Percentiles rank a stretch among this genome's conserved stretches.
Evolutionary conservation across 2,797 vertebrate species (phyloP).

Genomic region (Picus viridis): DNA sequence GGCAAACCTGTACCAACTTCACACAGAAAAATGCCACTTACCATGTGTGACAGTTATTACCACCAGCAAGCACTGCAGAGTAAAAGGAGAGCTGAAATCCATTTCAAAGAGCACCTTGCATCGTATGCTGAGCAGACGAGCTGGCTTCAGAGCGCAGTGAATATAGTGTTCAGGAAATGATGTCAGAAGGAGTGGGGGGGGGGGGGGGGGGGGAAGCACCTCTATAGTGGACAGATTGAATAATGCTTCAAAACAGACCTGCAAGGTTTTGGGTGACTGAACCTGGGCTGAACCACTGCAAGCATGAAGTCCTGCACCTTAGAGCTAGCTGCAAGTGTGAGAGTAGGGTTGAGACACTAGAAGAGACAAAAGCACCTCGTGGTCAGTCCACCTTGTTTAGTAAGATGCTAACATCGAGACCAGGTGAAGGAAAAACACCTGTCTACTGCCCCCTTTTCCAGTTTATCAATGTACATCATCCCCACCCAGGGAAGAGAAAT

Average conservation of each 20-base stretch:
- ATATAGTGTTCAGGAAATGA: slow-evolving; percentile 68
- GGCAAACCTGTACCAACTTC: slow-evolving; percentile 1
- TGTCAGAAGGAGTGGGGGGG: slow-evolving; percentile 53
- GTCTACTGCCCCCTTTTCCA: not conserved
- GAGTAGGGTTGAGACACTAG: not conserved
- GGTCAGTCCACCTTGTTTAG: not conserved
- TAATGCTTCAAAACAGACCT: slow-evolving; percentile 68
- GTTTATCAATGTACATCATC: not conserved
- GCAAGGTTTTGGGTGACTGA: slow-evolving; percentile 70
- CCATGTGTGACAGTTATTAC: slow-evolving; percentile 61
- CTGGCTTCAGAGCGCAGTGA: slow-evolving; percentile 59
- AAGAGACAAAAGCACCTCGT: not conserved
- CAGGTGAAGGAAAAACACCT: fast-evolving
- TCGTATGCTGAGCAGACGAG: slow-evolving; percentile 52
- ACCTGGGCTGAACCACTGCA: not conserved
- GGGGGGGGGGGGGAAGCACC: slow-evolving; percentile 35
- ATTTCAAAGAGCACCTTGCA: slow-evolving; percentile 70
- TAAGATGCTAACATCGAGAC: not conserved
- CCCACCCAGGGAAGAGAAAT: not conserved
- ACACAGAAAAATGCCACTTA: slow-evolving; percentile 67
- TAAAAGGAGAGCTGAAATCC: slow-evolving; percentile 61
- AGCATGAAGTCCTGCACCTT: not conserved
- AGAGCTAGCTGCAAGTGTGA: not conserved
- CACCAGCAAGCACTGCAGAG: slow-evolving; percentile 55
- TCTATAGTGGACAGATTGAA: slow-evolving; percentile 55